phyloP scores from a whole-genome alignment of 2,797 vertebrate species.

The Silurus lanzhouensis region DNA sequence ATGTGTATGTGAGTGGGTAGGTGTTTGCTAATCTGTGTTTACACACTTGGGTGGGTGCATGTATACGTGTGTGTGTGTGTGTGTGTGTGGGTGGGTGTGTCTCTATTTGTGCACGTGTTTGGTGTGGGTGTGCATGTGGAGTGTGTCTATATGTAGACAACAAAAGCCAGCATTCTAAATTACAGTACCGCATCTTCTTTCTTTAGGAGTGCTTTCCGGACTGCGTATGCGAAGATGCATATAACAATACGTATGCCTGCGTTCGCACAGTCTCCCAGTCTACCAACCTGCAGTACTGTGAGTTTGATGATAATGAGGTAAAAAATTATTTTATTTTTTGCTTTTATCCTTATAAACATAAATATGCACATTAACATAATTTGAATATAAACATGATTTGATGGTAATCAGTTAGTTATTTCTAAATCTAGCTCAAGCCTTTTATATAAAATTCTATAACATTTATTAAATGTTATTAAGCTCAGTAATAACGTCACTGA shows the following conservation, averaged over 20 bases:
- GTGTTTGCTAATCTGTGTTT: neutral
- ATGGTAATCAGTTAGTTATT: neutral
- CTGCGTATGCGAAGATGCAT: conserved; percentile 95
- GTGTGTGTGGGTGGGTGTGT: neutral
- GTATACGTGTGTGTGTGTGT: neutral
- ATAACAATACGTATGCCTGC: conserved; percentile 95
- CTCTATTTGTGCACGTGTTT: too few species aligned
- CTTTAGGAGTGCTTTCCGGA: conserved; percentile 93
- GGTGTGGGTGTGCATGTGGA: too few species aligned
- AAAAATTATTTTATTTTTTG: neutral
- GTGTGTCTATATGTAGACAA: neutral
- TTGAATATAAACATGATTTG: neutral
- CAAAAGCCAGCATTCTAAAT: neutral
- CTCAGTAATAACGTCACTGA: neutral
- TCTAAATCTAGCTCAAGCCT: neutral
- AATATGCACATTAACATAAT: too few species aligned
- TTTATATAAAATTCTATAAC: neutral
- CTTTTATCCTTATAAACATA: too few species aligned
- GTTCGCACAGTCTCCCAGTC: conserved; percentile 83
- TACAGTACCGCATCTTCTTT: neutral
- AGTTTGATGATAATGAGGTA: conserved; percentile 96
- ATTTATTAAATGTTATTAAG: neutral
- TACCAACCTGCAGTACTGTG: conserved; percentile 92
- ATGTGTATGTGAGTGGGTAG: neutral
- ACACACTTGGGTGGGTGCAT: neutral